A percentile compares a stretch with the other conserved stretches of the same genome.
Conservation (phyloP, 1,140 invertebrate genomes). For the Homalodisca vitripennis region DNA sequence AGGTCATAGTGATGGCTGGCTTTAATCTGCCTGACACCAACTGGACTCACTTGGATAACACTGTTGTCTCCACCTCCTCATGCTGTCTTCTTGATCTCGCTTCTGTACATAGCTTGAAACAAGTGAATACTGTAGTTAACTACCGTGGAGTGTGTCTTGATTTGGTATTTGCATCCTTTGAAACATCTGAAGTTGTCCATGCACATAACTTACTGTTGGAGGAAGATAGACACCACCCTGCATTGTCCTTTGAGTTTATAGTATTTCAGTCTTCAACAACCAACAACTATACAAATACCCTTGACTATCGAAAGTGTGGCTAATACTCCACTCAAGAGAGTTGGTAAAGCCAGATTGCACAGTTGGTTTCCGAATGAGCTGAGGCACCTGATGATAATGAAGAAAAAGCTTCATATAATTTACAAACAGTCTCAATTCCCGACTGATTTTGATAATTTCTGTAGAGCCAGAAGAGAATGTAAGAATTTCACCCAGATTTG, state of each 20-base stretch:
- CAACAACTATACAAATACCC: not conserved
- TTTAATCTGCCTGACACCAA: not conserved
- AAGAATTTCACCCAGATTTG: not conserved
- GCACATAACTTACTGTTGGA: not conserved
- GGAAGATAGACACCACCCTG: not conserved
- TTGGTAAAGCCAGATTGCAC: not conserved
- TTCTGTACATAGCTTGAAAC: not conserved
- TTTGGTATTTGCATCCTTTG: constrained; percentile 4
- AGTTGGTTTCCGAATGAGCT: not conserved
- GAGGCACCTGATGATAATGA: not conserved
- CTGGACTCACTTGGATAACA: not conserved
- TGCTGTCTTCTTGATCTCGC: not conserved
- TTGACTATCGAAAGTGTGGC: not conserved
- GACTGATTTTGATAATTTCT: not conserved
- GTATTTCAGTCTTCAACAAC: not conserved
- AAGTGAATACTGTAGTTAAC: constrained; percentile 6
- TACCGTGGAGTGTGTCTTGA: constrained; percentile 5
- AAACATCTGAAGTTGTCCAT: not conserved
- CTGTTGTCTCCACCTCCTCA: not conserved
- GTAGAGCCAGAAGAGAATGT: not conserved
- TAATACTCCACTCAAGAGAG: too few species aligned
- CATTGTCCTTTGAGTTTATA: not conserved
- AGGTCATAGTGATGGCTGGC: not conserved
- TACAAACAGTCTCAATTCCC: not conserved
- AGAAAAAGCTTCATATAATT: not conserved